Base-by-base conservation (phyloP, 2,113 vertebrate species). In the Verasper variegatus region DNA sequence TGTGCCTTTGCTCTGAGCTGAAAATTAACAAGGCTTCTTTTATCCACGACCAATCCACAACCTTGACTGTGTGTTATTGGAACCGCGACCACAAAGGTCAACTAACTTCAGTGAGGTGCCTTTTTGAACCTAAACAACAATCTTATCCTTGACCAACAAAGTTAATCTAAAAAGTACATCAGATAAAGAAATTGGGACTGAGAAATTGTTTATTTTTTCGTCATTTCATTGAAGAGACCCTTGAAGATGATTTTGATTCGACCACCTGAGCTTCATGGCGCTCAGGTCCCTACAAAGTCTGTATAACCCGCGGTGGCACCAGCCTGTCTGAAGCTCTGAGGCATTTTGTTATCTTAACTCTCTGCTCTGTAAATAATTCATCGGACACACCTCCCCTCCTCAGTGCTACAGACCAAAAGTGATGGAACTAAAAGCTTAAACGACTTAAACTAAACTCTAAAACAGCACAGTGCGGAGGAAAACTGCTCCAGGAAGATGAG, bases 321-420 rank as follows among this genome's bases (percentile, higher is more conserved):
- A 54, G 76, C 35, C 37, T 54, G 84, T 85, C 88, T 88, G 55
- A 81, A 73, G 71, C 73, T 84, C 49, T 18, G 49, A 42, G 64
- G 88, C 74, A 86, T 86, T 87, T 88, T 88, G 90, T 86, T 85
- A 86, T 89, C 82, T 81, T 80, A 76, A 83, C 84, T 85, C 73
- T 67, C 49, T 42, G 66, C 67, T 81, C 68, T 70, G 85, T 90
- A 88, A 92, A 90, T 89, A 88, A 88, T 90, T 90, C 76, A 90
- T 80, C 20, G 21, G 64, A 84, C 73, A 82, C 75, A 67, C 80
- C 63, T 67, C 66, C 35, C 59, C 72, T 23, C 0, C 42, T 63
- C 40, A 9, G 59, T 55, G 54, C 77, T 67, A n/a, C 21, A 86
- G 73, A 85, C 72, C 71, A 64, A 83, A 80, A 88, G 77, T 60